phyloP scores from a whole-genome alignment of 2,888 invertebrate genomes.

The Heterodera filipjevi region DNA sequence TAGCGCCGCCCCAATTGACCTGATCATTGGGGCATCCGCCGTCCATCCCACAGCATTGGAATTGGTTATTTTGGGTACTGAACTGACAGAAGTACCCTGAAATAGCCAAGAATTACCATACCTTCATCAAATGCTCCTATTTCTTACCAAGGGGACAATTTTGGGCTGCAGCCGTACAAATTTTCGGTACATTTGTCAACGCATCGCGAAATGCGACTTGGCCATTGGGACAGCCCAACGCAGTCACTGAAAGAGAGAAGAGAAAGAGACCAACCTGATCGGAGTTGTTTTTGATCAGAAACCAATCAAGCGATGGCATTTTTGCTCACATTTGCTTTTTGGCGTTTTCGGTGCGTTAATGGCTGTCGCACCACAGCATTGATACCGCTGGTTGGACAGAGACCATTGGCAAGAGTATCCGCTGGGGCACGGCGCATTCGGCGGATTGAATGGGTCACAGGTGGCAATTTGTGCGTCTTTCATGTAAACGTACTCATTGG shows the following conservation, averaged over 20 bases:
- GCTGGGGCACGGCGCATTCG: slow-evolving; percentile 60
- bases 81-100: slow-evolving; percentile 61
- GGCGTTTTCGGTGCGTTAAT: slow-evolving; percentile 58
- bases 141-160: slow-evolving; percentile 53
- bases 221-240: slow-evolving; percentile 63
- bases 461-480: slow-evolving; percentile 63
- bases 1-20: background rate
- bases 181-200: slow-evolving; percentile 51
- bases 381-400: slow-evolving; percentile 59
- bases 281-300: no score
- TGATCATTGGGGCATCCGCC: slow-evolving; percentile 63
- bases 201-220: slow-evolving; percentile 60
- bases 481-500: slow-evolving; percentile 64
- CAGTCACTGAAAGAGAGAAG: slow-evolving; percentile 46
- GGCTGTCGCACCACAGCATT: slow-evolving; percentile 63
- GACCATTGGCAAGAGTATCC: slow-evolving; percentile 64
- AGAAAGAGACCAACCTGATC: background rate
- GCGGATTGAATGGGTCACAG: slow-evolving; percentile 61
- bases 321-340: slow-evolving; percentile 32
- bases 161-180: slow-evolving; percentile 59
- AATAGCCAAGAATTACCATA: slow-evolving; percentile 6
- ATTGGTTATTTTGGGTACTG: slow-evolving; percentile 48
- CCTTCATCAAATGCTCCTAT: background rate
- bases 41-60: slow-evolving; percentile 63
- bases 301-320: no score